These are phyloP conservation scores for Rapana venosa DNA, from an alignment of 2,888 invertebrate genomes.

Conservation along the genomic window DNA sequence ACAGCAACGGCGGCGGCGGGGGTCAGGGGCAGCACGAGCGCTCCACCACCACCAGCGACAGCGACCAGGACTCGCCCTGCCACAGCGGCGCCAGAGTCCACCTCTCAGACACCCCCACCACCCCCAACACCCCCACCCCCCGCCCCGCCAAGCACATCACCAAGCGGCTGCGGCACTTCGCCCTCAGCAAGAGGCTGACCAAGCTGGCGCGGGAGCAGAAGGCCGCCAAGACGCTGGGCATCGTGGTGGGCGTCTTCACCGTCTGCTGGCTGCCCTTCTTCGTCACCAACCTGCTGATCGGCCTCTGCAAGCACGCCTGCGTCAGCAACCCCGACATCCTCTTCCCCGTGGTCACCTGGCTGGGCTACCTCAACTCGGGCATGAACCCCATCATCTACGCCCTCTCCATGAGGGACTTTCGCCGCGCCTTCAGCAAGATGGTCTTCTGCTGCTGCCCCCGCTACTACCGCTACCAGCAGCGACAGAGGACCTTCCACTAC, in stretches of 20 bases:
- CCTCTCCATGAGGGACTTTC: conserved; percentile 97
- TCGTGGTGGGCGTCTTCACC: conserved; percentile 97
- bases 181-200: conserved; percentile 92
- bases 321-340: conserved; percentile 68
- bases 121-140: conserved; percentile 43
- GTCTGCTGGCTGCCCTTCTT: conserved; percentile 99
- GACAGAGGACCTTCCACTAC: conserved; percentile 54
- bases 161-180: conserved; percentile 83
- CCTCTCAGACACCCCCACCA: conserved; percentile 44
- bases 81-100: conserved; percentile 50
- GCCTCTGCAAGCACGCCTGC: conserved; percentile 87
- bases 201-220: conserved; percentile 98
- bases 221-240: conserved; percentile 97
- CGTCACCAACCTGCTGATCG: conserved; percentile 93
- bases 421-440: conserved; percentile 92
- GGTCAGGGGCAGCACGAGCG: conserved; percentile 51
- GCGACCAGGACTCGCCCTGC: conserved; percentile 66
- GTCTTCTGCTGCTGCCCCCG: conserved; percentile 82
- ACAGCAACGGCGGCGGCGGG: conserved; percentile 79
- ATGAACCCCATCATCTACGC: conserved; percentile 93
- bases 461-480: conserved; percentile 60
- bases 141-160: conserved; percentile 57
- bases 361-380: conserved; percentile 78
- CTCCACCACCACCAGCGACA: conserved; percentile 58
- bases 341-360: conserved; percentile 77